These are phyloP conservation scores for Taeniopygia guttata DNA, from an alignment of 2,797 vertebrate genomes.

Conservation along the genomic window DNA sequence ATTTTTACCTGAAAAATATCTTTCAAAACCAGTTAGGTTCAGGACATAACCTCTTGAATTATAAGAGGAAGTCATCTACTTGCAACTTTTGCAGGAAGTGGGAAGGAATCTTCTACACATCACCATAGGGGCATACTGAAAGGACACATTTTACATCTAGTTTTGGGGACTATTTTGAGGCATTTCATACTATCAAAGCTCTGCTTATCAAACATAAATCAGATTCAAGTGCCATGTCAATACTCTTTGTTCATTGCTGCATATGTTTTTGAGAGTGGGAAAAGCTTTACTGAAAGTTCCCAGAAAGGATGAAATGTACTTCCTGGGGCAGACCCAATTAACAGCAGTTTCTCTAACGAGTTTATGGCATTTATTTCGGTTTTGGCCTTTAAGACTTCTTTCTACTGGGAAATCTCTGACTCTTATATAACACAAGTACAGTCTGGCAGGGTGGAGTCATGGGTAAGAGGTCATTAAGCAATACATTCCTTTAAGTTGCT, in stretches of 20 bases:
- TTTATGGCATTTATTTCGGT: neutral
- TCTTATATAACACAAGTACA: neutral
- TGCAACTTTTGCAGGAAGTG: neutral
- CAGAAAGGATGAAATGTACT: neutral
- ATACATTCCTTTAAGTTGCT: neutral
- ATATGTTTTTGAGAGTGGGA: neutral
- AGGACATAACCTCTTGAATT: neutral
- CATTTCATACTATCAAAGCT: neutral
- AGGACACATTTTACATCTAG: neutral
- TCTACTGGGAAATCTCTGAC: neutral
- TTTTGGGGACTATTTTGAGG: neutral
- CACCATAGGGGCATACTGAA: neutral
- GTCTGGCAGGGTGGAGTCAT: slow-evolving; percentile 11
- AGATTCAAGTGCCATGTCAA: neutral
- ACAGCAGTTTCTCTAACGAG: neutral
- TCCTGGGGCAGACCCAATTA: slow-evolving; percentile 3
- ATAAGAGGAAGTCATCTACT: neutral
- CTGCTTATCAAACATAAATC: neutral
- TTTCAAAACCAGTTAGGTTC: neutral
- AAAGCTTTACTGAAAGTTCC: neutral
- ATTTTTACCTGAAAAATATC: neutral
- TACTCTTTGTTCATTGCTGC: neutral
- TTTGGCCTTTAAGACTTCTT: neutral
- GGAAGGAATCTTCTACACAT: neutral
- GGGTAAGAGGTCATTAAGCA: slow-evolving; percentile 11